These are phyloP conservation scores for Sturnira hondurensis DNA, from an alignment of 2,113 vertebrate genomes.

Conservation along the genomic window DNA sequence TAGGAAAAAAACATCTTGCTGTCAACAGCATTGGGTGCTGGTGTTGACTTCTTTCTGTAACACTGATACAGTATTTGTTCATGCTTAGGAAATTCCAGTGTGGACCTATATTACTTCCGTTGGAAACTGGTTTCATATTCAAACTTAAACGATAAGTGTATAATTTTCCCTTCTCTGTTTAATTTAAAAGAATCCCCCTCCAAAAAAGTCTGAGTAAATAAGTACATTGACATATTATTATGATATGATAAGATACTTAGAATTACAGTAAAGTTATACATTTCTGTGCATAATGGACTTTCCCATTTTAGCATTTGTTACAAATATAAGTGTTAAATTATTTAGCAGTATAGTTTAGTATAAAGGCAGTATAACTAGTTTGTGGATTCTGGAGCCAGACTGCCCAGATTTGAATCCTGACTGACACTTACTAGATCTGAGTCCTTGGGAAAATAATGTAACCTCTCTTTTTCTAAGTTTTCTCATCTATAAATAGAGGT, in stretches of 20 bases:
- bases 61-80: neutral
- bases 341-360: neutral
- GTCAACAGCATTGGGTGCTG: neutral
- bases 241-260: neutral
- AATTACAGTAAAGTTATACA: neutral
- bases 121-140: neutral
- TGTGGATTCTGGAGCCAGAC: neutral
- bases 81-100: neutral
- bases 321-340: neutral
- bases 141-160: neutral
- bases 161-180: constrained; percentile 2
- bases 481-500: neutral
- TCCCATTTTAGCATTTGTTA: constrained; percentile 13
- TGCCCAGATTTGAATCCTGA: neutral
- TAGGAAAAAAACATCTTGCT: neutral
- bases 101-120: neutral
- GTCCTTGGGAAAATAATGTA: neutral
- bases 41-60: neutral
- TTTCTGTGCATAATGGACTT: neutral
- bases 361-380: neutral
- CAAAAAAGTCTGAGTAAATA: neutral
- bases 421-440: neutral
- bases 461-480: neutral
- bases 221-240: neutral
- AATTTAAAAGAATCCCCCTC: neutral